Percentiles rank a stretch among this genome's conserved stretches.
These are phyloP conservation scores for Nanorana parkeri DNA, from an alignment of 2,113 vertebrate species.

Conservation along the genomic window DNA sequence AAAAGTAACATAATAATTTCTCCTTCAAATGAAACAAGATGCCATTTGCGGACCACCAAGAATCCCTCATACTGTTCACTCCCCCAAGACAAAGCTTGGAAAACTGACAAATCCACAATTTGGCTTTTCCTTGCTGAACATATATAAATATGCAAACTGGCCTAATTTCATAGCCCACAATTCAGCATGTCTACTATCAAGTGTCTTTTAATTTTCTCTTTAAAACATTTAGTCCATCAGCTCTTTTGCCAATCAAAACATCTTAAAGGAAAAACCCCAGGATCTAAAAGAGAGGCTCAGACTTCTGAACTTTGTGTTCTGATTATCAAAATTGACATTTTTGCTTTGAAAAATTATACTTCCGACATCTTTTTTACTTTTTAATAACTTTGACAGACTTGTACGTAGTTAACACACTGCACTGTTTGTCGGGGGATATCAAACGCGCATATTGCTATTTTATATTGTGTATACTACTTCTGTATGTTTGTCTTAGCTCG, in stretches of 20 bases:
- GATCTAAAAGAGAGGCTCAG: conserved; percentile 22
- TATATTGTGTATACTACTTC: conserved; percentile 49
- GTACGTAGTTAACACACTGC: neutral
- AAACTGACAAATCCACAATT: conserved; percentile 52
- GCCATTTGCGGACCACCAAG: conserved; percentile 54
- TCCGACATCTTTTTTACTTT: conserved; percentile 26
- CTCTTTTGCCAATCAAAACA: conserved; percentile 53
- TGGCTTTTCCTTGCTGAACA: conserved; percentile 49
- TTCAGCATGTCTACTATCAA: conserved; percentile 55
- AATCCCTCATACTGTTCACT: conserved; percentile 47
- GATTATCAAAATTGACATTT: conserved; percentile 36
- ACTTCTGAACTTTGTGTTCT: conserved; percentile 42
- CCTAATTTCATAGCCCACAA: conserved; percentile 52
- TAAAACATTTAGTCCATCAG: conserved; percentile 57
- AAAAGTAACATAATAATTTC: conserved; percentile 50
- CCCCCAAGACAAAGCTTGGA: conserved; percentile 51
- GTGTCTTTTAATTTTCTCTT: conserved; percentile 57
- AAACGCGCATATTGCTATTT: conserved; percentile 36
- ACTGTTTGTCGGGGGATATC: conserved; percentile 41
- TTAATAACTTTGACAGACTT: conserved; percentile 47
- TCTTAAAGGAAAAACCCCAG: conserved; percentile 28
- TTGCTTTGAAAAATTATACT: conserved; percentile 21
- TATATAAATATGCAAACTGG: conserved; percentile 56
- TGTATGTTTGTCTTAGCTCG: conserved; percentile 53
- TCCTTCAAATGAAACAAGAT: conserved; percentile 56